Conservation (phyloP, 2,888 invertebrate genomes). For the Drosophila putrida region DNA sequence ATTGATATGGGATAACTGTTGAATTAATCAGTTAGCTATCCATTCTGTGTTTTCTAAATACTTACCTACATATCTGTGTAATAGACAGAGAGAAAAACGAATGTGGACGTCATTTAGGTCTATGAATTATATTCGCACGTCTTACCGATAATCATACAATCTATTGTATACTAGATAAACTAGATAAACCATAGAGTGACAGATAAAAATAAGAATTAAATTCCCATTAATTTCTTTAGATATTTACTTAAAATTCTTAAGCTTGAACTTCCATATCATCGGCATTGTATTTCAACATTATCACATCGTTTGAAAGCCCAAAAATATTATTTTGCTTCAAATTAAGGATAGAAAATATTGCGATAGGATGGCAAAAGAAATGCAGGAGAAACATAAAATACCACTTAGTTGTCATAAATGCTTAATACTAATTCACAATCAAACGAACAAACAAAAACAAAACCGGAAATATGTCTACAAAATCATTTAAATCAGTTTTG, state of each 20-base stretch:
- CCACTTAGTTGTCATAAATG: conserved; percentile 24
- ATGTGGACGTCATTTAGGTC: no score
- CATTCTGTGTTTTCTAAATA: no score
- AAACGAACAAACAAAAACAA: conserved; percentile 29
- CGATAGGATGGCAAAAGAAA: background rate
- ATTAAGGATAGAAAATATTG: background rate
- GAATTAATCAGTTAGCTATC: no score
- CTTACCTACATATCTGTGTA: no score
- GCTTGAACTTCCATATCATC: background rate
- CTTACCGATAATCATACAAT: no score
- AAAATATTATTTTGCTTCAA: background rate
- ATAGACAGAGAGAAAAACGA: no score
- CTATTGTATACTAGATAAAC: no score
- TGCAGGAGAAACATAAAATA: conserved; percentile 15
- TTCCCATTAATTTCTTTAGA: no score
- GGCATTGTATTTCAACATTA: background rate
- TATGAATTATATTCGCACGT: no score
- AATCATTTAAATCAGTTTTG: conserved; percentile 70
- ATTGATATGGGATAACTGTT: no score
- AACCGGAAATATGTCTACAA: conserved; percentile 53
- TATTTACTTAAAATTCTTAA: background rate
- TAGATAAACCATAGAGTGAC: no score
- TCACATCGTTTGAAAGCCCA: background rate
- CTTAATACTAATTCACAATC: conserved; percentile 16
- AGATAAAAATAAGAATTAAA: no score